These are phyloP conservation scores for Cephalophus harveyi DNA, from an alignment of 2,113 vertebrate species.

Conservation along the genomic window DNA sequence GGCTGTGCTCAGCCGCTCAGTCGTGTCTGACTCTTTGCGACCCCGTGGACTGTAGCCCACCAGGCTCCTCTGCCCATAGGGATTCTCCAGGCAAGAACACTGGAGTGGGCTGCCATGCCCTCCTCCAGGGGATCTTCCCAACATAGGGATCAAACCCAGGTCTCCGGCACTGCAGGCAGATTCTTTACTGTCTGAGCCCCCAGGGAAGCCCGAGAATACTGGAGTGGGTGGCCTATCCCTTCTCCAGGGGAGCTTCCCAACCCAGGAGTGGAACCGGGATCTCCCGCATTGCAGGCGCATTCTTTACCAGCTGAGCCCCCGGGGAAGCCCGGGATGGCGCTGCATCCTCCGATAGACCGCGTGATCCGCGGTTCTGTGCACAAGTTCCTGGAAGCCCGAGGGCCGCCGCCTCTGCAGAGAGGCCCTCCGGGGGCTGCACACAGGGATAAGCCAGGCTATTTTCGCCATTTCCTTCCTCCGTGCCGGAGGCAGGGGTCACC, in stretches of 20 bases:
- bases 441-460: constrained; percentile 54
- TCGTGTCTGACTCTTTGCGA: not conserved
- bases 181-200: too few relatives aligned
- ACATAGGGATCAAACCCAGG: too few relatives aligned
- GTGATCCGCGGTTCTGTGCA: not conserved
- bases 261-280: not conserved
- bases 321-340: not conserved
- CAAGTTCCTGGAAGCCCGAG: not conserved
- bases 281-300: not conserved
- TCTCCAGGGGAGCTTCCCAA: too few relatives aligned
- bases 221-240: too few relatives aligned
- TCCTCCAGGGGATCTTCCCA: too few relatives aligned
- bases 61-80: not conserved
- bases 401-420: not conserved
- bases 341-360: not conserved
- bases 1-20: not conserved
- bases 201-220: too few relatives aligned
- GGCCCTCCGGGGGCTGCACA: not conserved
- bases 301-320: not conserved
- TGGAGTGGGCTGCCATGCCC: too few relatives aligned
- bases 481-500: not conserved
- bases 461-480: constrained; percentile 60
- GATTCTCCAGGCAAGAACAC: not conserved
- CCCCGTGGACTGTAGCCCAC: not conserved
- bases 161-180: too few relatives aligned